These are phyloP conservation scores for Pterostichus madidus DNA, from an alignment of 2,888 invertebrate genomes.

Conservation along the genomic window DNA sequence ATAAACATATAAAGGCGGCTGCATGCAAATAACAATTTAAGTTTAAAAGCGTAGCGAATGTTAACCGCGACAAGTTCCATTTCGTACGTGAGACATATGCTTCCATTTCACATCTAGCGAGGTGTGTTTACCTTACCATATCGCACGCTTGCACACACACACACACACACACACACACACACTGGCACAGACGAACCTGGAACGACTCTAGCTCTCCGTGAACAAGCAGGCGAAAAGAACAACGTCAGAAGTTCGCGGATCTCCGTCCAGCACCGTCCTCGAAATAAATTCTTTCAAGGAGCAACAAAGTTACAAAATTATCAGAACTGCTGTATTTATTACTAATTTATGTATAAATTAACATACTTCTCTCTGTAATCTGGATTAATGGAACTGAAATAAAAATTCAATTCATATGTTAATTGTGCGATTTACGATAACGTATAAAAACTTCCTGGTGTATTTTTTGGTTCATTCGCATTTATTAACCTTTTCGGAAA, in stretches of 20 bases:
- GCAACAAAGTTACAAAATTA: neutral
- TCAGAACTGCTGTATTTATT: neutral
- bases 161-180: conserved; percentile 7
- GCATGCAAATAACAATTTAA: conserved; percentile 30
- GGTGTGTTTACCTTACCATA: conserved; percentile 27
- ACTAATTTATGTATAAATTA: conserved; percentile 23
- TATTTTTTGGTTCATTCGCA: conserved; percentile 5
- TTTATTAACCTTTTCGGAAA: conserved; percentile 2
- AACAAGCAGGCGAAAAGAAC: neutral
- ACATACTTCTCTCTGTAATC: conserved; percentile 3
- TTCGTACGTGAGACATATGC: conserved; percentile 42
- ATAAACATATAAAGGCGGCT: conserved; percentile 13
- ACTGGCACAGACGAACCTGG: neutral
- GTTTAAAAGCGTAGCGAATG: conserved; percentile 43
- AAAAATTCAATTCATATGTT: conserved; percentile 3
- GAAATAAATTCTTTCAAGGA: neutral
- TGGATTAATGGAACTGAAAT: neutral
- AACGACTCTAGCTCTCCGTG: neutral
- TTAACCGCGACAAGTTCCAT: conserved; percentile 32
- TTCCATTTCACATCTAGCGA: conserved; percentile 21
- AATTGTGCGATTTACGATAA: neutral
- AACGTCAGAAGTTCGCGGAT: neutral
- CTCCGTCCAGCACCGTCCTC: neutral
- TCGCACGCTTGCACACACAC: conserved; percentile 3
- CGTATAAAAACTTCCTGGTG: neutral